Evolutionary conservation across 2,113 vertebrate species (phyloP), one percentile per base, ranked within the genome.

Genomic region (Protobothrops mucrosquamatus): DNA sequence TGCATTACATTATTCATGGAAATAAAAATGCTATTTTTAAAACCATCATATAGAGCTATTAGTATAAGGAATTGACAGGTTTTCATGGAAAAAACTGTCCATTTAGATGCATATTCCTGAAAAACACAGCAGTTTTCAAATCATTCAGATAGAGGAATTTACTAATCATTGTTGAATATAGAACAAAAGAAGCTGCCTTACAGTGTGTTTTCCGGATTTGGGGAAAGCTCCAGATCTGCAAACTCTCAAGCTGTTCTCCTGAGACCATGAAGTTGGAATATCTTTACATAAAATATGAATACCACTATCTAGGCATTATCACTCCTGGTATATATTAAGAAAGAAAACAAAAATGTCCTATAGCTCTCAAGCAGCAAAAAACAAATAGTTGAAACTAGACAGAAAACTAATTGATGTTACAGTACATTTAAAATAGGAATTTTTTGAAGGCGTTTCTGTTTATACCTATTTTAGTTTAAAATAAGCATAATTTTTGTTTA

Each of bases 31-130:
- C 89, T 96, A 69, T 59, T 96, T 94, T 93, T 93, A 91, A 93
- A 94, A 15, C 51, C 93, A 94, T 96, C 92, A 24, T 55, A 91
- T n/a, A 91, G 69, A 55, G n/a, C 48, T 91, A 96, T 51, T 96
- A 94, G 95, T 93, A 94, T 94, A 93, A 69, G 23, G 54, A 94
- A 92, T 85, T 59, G 93, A 95, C 55, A 93, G 51, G 34, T 93
- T 95, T 94, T 96, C 90, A 91, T 92, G 91, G 95, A 94, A 95
- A 92, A 93, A 94, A 91, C 91, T 94, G 95, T 93, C 95, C 94
- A 94, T 96, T 93, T 89, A 90, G 94, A 93, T 93, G 92, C 95
- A 97, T 96, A 95, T 96, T 94, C 96, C 96, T 94, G 89, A 95
- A 92, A 88, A 94, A 95, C 90, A 95, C 93, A 93, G 93, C 94